Conservation (phyloP, 2,888 invertebrate genomes). For the Perithous albicinctus region DNA sequence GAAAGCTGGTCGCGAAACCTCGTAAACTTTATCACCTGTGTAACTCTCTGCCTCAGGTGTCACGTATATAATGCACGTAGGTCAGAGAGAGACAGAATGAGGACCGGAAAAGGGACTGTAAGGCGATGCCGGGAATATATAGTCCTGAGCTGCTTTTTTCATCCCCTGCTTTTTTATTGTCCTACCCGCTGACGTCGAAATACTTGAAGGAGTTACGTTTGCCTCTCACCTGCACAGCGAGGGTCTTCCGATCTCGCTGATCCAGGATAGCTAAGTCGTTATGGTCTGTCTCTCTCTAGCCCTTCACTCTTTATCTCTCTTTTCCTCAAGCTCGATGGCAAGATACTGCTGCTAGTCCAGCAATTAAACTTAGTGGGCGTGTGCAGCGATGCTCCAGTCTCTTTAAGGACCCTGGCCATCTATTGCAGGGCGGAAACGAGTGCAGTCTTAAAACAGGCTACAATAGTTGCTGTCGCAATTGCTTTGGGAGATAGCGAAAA, state of each 20-base stretch:
- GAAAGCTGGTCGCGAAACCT: conserved; percentile 63
- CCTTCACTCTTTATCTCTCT: neutral
- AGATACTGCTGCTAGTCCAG: conserved; percentile 26
- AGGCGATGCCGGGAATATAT: conserved; percentile 23
- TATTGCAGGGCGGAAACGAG: neutral
- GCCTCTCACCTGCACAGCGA: neutral
- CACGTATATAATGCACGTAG: conserved; percentile 25
- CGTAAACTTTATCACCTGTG: conserved; percentile 78
- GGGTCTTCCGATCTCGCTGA: conserved; percentile 20
- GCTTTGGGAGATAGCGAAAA: neutral
- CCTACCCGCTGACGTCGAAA: conserved; percentile 72
- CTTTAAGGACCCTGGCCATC: conserved; percentile 10
- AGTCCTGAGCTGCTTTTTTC: conserved; percentile 40
- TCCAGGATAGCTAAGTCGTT: conserved; percentile 25
- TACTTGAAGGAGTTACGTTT: conserved; percentile 49
- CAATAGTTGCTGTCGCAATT: conserved; percentile 11
- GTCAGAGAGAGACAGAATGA: conserved; percentile 20
- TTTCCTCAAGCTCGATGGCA: conserved; percentile 28
- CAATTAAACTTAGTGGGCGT: conserved; percentile 19
- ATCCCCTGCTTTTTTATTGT: conserved; percentile 70
- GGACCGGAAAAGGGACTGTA: conserved; percentile 35
- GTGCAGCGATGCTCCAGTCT: neutral
- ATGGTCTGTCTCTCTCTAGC: conserved; percentile 7
- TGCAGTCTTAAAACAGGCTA: conserved; percentile 14
- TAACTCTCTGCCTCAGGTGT: conserved; percentile 32